Conservation (phyloP, 35 echinoderm and acorn worm species). For the Amphiura filiformis region DNA sequence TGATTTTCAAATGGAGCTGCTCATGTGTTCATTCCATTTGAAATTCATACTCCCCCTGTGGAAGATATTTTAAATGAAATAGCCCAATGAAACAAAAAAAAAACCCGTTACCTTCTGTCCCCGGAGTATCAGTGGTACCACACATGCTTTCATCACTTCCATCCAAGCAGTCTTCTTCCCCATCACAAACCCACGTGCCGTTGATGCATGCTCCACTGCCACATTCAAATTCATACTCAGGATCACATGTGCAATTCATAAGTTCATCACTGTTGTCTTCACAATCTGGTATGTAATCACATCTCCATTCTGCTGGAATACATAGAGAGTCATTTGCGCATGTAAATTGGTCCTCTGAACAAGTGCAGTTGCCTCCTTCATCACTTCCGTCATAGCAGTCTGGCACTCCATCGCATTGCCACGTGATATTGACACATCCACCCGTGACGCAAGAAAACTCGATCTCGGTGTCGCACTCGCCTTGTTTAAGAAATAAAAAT, state of each 20-base stretch:
- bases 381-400: not conserved
- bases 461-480: no score
- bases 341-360: constrained; percentile 24
- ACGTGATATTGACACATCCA: no score
- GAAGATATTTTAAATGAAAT: no score
- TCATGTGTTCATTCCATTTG: no score
- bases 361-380: not conserved
- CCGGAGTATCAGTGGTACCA: no score
- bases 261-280: constrained; percentile 56
- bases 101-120: no score
- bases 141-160: constrained; percentile 82
- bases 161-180: constrained; percentile 83
- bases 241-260: no score
- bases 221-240: not conserved
- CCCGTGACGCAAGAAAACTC: no score
- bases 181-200: constrained; percentile 73
- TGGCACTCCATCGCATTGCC: not conserved
- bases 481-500: no score
- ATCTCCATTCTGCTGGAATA: constrained; percentile 83
- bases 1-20: no score
- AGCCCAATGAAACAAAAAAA: no score
- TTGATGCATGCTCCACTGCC: constrained; percentile 54
- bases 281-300: constrained; percentile 76
- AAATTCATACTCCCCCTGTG: no score
- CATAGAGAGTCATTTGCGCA: constrained; percentile 67